Base-by-base conservation (phyloP, 1,140 invertebrate species). In the Brachionus rubens region DNA sequence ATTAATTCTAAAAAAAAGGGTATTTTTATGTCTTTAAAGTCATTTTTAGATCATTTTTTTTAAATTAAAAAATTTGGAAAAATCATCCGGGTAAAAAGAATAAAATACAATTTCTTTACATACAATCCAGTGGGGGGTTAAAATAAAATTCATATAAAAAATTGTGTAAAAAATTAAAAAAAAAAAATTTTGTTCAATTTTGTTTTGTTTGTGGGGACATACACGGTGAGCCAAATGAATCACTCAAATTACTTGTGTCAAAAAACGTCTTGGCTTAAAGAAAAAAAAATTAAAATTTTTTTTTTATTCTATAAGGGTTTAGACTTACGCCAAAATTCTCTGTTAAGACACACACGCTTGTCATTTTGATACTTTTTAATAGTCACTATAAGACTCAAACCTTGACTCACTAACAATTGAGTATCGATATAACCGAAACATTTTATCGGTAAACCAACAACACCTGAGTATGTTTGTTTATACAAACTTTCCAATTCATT, bases 351-450 rank as follows among this genome's bases (percentile, higher is more conserved):
- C 6, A 72, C 50, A 28, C 68, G 68, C 14, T 72, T 72, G 24
- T 72, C 68, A 40, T 48, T 54, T 26, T 65, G 59, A 54, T 72
- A 72, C 33, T 72, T 72, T 24, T 54, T 48, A 9, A 54, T 50
- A 36, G 19, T 72, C 12, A 72, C 68, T 16, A 72, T 41, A 16
- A 72, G 33, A 30, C 68, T 16, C 24, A 72, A 48, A 30, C 68
- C 68, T 50, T 72, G 68, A 41, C 68, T 72, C 3, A 72, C n/a
- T 12, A 72, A 24, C 24, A 72, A 72, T 10, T 72, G 30, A 30
- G 68, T 16, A 41, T 72, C 68, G 2, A 50, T 48, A 50, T 40
- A 72, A 6, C 68, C 68, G 24, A 72, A 54, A 40, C 50, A 33
- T 28, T 72, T 72, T 2, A 40, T 33, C 14, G 68, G 68, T 19